Evolutionary conservation across 2,113 vertebrate genomes (phyloP).

Genomic region (Amphilophus citrinellus): DNA sequence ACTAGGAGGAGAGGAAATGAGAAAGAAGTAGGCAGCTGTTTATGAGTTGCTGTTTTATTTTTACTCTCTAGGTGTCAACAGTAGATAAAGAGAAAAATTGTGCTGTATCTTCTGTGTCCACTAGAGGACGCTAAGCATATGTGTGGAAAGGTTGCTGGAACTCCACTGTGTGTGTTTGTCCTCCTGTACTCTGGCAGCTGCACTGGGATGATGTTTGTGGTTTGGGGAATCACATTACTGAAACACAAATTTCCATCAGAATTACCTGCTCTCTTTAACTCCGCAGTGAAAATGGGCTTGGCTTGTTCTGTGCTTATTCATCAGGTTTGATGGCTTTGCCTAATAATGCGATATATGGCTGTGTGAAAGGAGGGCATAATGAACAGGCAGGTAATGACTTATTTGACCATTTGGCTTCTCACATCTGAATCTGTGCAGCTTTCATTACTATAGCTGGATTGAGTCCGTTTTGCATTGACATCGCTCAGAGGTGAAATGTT

Average conservation of each 20-base stretch:
- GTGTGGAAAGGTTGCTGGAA: not conserved
- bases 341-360: slow-evolving; percentile 56
- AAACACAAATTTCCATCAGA: slow-evolving; percentile 48
- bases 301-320: slow-evolving; percentile 57
- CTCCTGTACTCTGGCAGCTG: slow-evolving; percentile 21
- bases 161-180: not conserved
- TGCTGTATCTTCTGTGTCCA: slow-evolving; percentile 22
- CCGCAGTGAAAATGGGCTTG: slow-evolving; percentile 34
- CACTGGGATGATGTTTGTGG: slow-evolving; percentile 15
- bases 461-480: slow-evolving; percentile 67
- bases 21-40: not conserved
- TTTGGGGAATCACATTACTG: slow-evolving; percentile 34
- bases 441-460: slow-evolving; percentile 69
- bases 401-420: slow-evolving; percentile 71
- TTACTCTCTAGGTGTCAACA: slow-evolving; percentile 60
- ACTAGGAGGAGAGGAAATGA: too few relatives aligned
- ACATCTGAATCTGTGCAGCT: slow-evolving; percentile 58
- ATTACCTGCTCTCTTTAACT: slow-evolving; percentile 42
- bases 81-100: not conserved
- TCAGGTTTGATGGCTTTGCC: slow-evolving; percentile 68
- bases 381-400: slow-evolving; percentile 69
- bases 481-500: slow-evolving; percentile 68
- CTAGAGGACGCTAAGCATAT: slow-evolving; percentile 50
- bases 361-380: slow-evolving; percentile 53
- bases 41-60: slow-evolving; percentile 20